Evolutionary conservation across 2,888 invertebrate genomes (phyloP).

Genomic region (Vesta saturnalis): DNA sequence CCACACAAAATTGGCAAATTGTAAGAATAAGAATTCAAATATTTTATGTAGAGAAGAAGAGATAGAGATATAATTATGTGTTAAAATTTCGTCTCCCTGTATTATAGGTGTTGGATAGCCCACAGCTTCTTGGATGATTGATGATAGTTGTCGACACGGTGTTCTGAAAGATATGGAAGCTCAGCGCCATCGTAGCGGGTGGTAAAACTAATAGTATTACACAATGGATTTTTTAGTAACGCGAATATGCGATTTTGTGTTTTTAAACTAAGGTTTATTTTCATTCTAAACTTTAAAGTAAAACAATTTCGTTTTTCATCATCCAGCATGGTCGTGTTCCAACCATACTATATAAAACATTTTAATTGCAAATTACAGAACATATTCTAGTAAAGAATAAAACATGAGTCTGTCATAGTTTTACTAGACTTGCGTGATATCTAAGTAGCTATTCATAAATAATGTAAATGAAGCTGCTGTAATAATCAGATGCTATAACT

Average conservation of each 20-base stretch:
- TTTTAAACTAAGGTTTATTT: neutral
- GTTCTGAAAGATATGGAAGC: constrained; percentile 60
- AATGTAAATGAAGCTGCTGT: constrained; percentile 55
- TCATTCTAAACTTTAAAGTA: neutral
- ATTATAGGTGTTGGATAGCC: constrained; percentile 54
- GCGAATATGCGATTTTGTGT: constrained; percentile 4
- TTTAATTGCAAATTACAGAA: constrained; percentile 25
- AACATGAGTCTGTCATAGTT: constrained; percentile 55
- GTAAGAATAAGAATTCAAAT: constrained; percentile 20
- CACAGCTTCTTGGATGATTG: constrained; percentile 59
- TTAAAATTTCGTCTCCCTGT: constrained; percentile 31
- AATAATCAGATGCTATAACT: constrained; percentile 61
- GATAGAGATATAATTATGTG: constrained; percentile 35
- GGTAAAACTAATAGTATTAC: constrained; percentile 60
- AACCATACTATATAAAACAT: constrained; percentile 24
- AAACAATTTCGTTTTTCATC: no score
- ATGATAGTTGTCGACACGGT: constrained; percentile 61
- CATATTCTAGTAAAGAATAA: constrained; percentile 40
- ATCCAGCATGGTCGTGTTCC: no score
- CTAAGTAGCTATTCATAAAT: constrained; percentile 53
- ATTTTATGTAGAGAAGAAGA: constrained; percentile 15
- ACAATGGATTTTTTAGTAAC: constrained; percentile 33
- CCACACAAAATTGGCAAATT: constrained; percentile 23
- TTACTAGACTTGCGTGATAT: constrained; percentile 51
- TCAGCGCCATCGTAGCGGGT: constrained; percentile 55